phyloP scores from a whole-genome alignment of 2,797 vertebrate genomes.

The Sparidentex hasta region DNA sequence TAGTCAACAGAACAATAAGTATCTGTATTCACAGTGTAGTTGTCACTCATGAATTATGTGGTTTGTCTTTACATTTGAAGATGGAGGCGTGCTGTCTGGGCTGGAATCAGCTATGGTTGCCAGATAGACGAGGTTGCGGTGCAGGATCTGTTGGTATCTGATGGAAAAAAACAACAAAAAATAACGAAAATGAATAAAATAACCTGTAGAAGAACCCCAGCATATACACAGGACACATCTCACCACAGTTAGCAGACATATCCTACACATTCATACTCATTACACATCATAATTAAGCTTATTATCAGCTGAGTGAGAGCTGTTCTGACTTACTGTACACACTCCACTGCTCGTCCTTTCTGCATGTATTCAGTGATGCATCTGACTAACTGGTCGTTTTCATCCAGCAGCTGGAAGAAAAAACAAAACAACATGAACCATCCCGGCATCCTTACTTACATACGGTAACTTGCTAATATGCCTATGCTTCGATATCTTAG shows the following conservation, averaged over 20 bases:
- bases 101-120: slow-evolving; percentile 94
- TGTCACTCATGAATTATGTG: fast-evolving
- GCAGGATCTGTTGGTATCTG: slow-evolving; percentile 97
- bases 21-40: fast-evolving
- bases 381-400: slow-evolving; percentile 95
- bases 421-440: background rate
- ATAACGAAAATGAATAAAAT: background rate
- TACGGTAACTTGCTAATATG: background rate
- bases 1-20: fast-evolving
- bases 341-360: slow-evolving; percentile 93
- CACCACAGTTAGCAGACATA: background rate
- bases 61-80: slow-evolving; percentile 58
- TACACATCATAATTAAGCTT: fast-evolving
- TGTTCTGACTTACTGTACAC: slow-evolving; percentile 90
- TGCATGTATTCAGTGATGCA: slow-evolving; percentile 96
- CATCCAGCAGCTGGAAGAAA: slow-evolving; percentile 89
- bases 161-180: background rate
- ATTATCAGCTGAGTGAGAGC: fast-evolving
- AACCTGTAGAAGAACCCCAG: background rate
- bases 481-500: too few relatives aligned
- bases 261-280: background rate
- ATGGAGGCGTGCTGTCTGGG: slow-evolving; percentile 63
- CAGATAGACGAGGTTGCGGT: slow-evolving; percentile 96
- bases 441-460: background rate
- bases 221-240: background rate